Percentiles rank a stretch among this genome's conserved stretches.
phyloP scores from a whole-genome alignment of 2,797 vertebrate species.

The Kryptopterus vitreolus region DNA sequence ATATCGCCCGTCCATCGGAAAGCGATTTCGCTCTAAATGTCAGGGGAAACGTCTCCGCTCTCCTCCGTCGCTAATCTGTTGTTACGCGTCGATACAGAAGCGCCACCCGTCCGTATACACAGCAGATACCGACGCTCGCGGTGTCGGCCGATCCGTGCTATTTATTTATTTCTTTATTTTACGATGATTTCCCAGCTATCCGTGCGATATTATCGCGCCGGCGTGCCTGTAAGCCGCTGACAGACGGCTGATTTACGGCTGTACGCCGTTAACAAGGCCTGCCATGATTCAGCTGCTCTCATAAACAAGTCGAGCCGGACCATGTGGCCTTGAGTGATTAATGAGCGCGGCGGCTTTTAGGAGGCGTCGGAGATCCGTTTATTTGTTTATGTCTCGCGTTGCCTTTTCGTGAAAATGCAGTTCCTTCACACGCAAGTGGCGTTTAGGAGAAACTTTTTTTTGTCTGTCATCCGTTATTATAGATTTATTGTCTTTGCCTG shows the following conservation, averaged over 20 bases:
- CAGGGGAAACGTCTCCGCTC: not conserved
- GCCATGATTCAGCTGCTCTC: constrained; percentile 39
- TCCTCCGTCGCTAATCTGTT: not conserved
- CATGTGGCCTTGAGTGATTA: constrained; percentile 29
- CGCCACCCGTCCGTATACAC: not conserved
- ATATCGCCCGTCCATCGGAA: not conserved
- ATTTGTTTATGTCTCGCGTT: constrained; percentile 44
- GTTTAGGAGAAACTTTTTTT: too few species aligned
- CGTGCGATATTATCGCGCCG: constrained; percentile 14
- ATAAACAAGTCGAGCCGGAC: constrained; percentile 29
- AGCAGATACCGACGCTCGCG: not conserved
- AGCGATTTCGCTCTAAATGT: not conserved
- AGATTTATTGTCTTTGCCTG: too few species aligned
- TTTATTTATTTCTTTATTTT: not conserved
- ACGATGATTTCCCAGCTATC: not conserved
- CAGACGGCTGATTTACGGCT: constrained; percentile 37
- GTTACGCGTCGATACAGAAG: not conserved
- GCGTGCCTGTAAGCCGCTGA: constrained; percentile 27
- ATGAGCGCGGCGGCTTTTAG: constrained; percentile 35
- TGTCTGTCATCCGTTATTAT: too few species aligned
- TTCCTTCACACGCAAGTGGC: not conserved
- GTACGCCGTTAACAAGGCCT: constrained; percentile 24
- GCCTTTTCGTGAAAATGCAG: constrained; percentile 33
- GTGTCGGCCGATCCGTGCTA: not conserved
- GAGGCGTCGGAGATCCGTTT: constrained; percentile 35